These are phyloP conservation scores for Ernsta delagoae DNA, from an alignment of 2,888 invertebrate species.

Conservation along the genomic window DNA sequence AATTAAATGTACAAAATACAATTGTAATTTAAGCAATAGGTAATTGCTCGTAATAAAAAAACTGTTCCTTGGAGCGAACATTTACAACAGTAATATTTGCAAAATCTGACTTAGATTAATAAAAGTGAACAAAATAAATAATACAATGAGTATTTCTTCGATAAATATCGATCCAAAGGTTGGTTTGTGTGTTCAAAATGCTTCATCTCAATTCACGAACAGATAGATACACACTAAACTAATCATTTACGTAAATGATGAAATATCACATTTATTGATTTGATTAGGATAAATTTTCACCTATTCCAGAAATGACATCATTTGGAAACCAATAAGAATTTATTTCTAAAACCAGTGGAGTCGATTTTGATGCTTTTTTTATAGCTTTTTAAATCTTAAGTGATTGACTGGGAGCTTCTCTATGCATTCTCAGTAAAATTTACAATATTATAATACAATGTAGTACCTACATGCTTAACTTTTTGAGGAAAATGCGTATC, in stretches of 20 bases:
- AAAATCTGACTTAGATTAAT: constrained; percentile 28
- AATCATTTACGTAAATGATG: not conserved
- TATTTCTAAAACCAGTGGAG: not conserved
- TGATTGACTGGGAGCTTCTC: constrained; percentile 31
- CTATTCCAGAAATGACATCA: not conserved
- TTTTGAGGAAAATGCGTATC: no score
- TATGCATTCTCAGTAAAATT: no score
- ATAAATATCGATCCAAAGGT: constrained; percentile 9
- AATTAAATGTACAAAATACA: no score
- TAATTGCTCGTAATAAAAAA: no score
- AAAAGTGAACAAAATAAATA: constrained; percentile 29
- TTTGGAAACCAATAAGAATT: not conserved
- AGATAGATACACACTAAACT: not conserved
- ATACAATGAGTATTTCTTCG: constrained; percentile 29
- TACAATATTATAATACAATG: no score
- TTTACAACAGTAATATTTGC: not conserved
- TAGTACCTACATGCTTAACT: no score
- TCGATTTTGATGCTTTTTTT: not conserved
- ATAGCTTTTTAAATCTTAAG: not conserved
- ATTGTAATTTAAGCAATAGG: no score
- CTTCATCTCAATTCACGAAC: no score
- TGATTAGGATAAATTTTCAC: not conserved
- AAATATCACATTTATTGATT: constrained; percentile 6
- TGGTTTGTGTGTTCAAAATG: no score
- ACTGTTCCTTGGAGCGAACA: not conserved